A percentile compares a stretch with the other conserved stretches of the same genome.
Evolutionary conservation across 2,797 vertebrate species (phyloP).

Genomic region (Smutsia temminckii): DNA sequence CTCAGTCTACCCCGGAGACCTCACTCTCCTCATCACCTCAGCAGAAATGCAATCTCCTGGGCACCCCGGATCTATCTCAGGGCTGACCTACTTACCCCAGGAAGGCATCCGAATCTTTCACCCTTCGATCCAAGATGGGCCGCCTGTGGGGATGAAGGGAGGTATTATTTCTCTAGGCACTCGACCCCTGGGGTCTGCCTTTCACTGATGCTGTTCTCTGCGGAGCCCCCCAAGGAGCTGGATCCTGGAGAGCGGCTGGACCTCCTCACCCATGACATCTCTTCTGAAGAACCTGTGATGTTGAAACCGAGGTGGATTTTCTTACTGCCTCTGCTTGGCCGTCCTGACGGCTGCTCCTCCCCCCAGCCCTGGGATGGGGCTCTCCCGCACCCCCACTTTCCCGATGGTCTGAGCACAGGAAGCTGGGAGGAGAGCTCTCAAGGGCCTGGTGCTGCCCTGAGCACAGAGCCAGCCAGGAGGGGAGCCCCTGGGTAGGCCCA

Average conservation of each 20-base stretch:
- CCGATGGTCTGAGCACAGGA: fast-evolving
- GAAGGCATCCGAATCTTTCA: not conserved
- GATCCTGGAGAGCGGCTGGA: not conserved
- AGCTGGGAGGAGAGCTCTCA: not conserved
- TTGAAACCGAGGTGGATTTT: not conserved
- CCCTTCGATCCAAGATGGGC: not conserved
- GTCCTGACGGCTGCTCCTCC: not conserved
- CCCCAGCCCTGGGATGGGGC: not conserved
- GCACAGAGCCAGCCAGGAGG: not conserved
- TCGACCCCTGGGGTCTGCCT: not conserved
- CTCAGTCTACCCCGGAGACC: not conserved
- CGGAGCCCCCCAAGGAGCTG: not conserved
- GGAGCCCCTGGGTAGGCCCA: not conserved
- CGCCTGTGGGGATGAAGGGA: not conserved
- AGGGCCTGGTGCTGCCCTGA: not conserved
- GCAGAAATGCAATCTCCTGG: not conserved
- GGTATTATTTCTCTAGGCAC: not conserved
- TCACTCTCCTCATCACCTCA: not conserved
- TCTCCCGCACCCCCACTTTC: not conserved
- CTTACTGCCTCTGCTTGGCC: not conserved
- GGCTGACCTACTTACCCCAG: not conserved
- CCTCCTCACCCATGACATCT: not conserved
- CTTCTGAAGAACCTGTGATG: not conserved
- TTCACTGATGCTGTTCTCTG: not conserved
- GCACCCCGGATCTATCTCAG: not conserved